These are phyloP conservation scores for Archaeoteleia sp. DNA, from an alignment of 2,888 invertebrate genomes.

Conservation along the genomic window DNA sequence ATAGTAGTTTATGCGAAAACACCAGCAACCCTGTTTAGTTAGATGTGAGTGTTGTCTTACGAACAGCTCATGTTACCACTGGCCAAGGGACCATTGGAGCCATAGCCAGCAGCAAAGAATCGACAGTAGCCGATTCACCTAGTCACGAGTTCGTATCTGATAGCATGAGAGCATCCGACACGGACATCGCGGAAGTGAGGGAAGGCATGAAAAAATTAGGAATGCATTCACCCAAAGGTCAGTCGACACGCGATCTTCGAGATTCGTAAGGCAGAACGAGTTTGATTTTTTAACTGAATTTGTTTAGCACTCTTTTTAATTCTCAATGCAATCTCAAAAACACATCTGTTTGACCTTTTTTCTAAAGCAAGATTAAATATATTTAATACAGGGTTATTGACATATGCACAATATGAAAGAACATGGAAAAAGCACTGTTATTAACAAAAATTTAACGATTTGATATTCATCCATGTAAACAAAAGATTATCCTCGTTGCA, in stretches of 20 bases:
- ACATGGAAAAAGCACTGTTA: no score
- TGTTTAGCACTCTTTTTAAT: no score
- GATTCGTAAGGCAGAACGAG: slow-evolving; percentile 25
- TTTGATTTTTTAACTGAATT: no score
- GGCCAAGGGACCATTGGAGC: slow-evolving; percentile 55
- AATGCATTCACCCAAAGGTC: slow-evolving; percentile 78
- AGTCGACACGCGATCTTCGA: slow-evolving; percentile 67
- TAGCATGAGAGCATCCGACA: slow-evolving; percentile 81
- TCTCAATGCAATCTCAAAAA: no score
- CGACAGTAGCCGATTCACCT: slow-evolving; percentile 58
- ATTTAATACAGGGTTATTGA: no score
- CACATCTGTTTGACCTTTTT: no score
- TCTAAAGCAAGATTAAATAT: no score
- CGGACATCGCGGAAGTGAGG: slow-evolving; percentile 83
- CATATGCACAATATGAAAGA: no score
- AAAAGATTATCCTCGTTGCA: no score
- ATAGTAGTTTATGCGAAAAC: slow-evolving; percentile 40
- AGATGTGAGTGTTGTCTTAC: slow-evolving; percentile 67
- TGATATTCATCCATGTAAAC: no score
- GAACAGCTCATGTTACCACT: slow-evolving; percentile 66
- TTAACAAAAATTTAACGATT: no score
- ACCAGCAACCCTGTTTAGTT: slow-evolving; percentile 58
- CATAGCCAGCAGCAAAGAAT: slow-evolving; percentile 32
- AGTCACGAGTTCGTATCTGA: slow-evolving; percentile 87
- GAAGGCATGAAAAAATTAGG: slow-evolving; percentile 86